These are phyloP conservation scores for Yponomeuta malinellus DNA, from an alignment of 2,888 invertebrate genomes.

Conservation along the genomic window DNA sequence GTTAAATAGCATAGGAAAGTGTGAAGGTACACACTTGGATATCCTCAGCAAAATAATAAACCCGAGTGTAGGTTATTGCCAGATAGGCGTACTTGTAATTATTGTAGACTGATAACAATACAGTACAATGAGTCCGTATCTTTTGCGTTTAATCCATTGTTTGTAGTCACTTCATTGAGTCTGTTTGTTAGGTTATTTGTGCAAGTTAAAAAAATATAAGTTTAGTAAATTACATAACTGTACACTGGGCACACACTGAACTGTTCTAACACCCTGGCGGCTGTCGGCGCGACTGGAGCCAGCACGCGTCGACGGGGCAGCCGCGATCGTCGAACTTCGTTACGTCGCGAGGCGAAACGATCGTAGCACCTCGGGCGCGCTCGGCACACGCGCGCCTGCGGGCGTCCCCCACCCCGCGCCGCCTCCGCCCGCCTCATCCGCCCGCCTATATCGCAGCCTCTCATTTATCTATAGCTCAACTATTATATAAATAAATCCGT, in stretches of 20 bases:
- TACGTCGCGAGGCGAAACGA: slow-evolving; percentile 66
- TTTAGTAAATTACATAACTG: slow-evolving; percentile 71
- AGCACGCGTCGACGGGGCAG: slow-evolving; percentile 68
- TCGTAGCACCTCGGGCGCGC: slow-evolving; percentile 65
- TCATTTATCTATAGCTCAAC: slow-evolving; percentile 39
- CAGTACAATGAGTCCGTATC: slow-evolving; percentile 27
- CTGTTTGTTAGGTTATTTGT: slow-evolving; percentile 30
- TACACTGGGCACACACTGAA: slow-evolving; percentile 55
- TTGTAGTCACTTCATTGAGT: slow-evolving; percentile 23
- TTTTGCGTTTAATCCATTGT: slow-evolving; percentile 26
- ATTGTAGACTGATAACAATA: slow-evolving; percentile 38
- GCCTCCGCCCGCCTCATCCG: slow-evolving; percentile 52
- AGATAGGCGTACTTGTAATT: slow-evolving; percentile 67
- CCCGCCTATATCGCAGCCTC: slow-evolving; percentile 45
- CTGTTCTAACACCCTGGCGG: slow-evolving; percentile 69
- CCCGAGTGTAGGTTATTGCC: slow-evolving; percentile 59
- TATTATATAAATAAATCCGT: slow-evolving; percentile 3
- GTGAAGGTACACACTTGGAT: slow-evolving; percentile 33
- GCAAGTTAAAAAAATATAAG: slow-evolving; percentile 69
- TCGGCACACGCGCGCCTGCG: slow-evolving; percentile 71
- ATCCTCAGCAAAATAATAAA: slow-evolving; percentile 56
- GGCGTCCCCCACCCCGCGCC: slow-evolving; percentile 56
- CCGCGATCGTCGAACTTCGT: slow-evolving; percentile 70
- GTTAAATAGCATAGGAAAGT: slow-evolving; percentile 17
- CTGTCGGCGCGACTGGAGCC: slow-evolving; percentile 67